Evolutionary conservation across 2,113 vertebrate species (phyloP).

Genomic region (Circaetus gallicus): DNA sequence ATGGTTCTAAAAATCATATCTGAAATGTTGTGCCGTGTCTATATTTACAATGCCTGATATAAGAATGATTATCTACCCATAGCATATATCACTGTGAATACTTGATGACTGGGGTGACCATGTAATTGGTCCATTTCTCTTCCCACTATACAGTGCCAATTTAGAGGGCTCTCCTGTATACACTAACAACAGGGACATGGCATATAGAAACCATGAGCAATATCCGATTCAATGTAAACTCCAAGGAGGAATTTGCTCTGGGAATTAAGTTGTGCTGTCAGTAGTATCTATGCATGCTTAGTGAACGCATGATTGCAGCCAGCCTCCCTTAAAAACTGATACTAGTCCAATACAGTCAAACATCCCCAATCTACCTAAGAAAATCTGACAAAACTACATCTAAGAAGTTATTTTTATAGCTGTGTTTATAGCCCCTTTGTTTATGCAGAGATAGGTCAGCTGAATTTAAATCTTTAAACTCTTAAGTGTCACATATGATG

Average conservation of each 20-base stretch:
- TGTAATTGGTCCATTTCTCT: neutral
- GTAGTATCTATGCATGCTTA: neutral
- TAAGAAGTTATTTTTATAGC: neutral
- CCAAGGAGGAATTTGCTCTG: neutral
- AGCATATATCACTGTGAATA: neutral
- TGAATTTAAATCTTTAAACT: constrained; percentile 32
- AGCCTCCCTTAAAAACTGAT: neutral
- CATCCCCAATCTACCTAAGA: neutral
- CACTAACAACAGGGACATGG: neutral
- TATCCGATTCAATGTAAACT: neutral
- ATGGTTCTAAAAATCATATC: neutral
- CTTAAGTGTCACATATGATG: accelerated
- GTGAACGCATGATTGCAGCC: neutral
- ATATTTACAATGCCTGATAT: neutral
- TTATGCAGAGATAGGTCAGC: neutral
- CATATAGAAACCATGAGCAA: neutral
- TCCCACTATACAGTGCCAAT: neutral
- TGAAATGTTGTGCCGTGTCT: neutral
- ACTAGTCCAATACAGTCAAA: neutral
- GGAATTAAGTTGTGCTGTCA: neutral
- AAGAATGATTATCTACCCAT: neutral
- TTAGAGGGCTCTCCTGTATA: neutral
- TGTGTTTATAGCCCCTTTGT: neutral
- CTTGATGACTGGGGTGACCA: neutral
- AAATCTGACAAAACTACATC: neutral